A percentile compares a stretch with the other conserved stretches of the same genome.
These are phyloP conservation scores for Caenorhabditis macrosperma DNA, from an alignment of 2,888 invertebrate genomes.

Conservation along the genomic window DNA sequence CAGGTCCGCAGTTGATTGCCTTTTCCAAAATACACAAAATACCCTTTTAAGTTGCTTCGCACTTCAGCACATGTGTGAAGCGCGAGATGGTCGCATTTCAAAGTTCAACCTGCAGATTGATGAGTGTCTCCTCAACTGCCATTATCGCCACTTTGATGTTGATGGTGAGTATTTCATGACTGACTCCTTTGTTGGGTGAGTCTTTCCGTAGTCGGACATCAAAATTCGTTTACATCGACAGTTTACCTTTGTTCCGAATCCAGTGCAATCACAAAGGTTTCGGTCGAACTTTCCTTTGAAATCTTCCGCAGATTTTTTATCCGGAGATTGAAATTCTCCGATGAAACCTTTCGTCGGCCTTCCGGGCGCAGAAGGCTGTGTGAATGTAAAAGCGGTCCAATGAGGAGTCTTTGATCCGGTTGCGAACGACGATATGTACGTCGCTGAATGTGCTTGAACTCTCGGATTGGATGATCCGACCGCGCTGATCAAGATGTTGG, in stretches of 20 bases:
- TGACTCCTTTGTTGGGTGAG: too few species aligned
- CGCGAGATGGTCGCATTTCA: too few species aligned
- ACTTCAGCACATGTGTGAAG: too few species aligned
- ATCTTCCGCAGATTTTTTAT: not conserved
- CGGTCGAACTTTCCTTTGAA: not conserved
- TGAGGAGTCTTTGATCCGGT: too few species aligned
- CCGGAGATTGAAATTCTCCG: not conserved
- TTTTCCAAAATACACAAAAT: too few species aligned
- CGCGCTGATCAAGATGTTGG: constrained; percentile 7
- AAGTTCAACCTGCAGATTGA: too few species aligned
- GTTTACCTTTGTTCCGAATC: not conserved
- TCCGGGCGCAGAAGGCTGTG: not conserved
- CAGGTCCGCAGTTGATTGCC: too few species aligned
- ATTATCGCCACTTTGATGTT: too few species aligned
- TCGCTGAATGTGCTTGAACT: not conserved
- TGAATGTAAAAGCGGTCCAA: not conserved
- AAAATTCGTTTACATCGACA: not conserved
- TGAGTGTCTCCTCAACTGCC: too few species aligned
- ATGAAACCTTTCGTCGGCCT: not conserved
- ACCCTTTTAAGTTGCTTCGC: too few species aligned
- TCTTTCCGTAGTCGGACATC: not conserved
- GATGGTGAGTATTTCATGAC: too few species aligned
- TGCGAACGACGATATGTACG: not conserved
- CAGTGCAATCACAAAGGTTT: not conserved
- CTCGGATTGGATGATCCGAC: not conserved